phyloP scores from a whole-genome alignment of 2,797 vertebrate species.

The Hephaestus fuliginosus region DNA sequence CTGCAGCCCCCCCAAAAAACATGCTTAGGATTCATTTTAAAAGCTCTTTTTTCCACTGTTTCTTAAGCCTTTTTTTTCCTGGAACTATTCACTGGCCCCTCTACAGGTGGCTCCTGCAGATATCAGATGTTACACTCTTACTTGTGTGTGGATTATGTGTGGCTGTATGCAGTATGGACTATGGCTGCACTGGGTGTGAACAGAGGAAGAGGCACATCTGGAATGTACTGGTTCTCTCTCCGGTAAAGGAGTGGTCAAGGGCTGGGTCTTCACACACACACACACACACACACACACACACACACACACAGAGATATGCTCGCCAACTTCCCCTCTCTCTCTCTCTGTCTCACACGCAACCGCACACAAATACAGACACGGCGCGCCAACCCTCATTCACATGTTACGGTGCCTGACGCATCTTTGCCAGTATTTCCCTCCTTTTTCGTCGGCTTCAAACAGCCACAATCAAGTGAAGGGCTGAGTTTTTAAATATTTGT shows the following conservation, averaged over 20 bases:
- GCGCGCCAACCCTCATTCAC: neutral
- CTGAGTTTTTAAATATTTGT: slow-evolving; percentile 15
- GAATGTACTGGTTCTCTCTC: slow-evolving; percentile 66
- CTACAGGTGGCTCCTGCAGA: neutral
- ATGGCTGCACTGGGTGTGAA: slow-evolving; percentile 50
- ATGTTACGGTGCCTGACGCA: slow-evolving; percentile 21
- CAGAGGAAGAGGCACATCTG: slow-evolving; percentile 64
- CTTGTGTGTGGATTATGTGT: neutral
- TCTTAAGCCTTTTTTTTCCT: neutral
- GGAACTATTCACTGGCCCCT: neutral
- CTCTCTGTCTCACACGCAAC: slow-evolving; percentile 17
- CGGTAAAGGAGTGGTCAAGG: slow-evolving; percentile 74
- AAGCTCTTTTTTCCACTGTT: neutral
- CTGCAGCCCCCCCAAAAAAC: neutral
- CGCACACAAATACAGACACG: slow-evolving; percentile 1
- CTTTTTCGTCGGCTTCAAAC: neutral
- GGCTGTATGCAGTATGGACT: neutral
- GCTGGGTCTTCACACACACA: slow-evolving; percentile 58
- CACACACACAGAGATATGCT: neutral
- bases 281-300: slow-evolving; percentile 1
- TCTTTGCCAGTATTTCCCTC: neutral
- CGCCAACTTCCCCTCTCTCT: slow-evolving; percentile 1
- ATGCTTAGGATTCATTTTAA: neutral
- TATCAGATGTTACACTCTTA: neutral
- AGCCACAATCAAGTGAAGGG: neutral